A percentile compares a stretch with the other conserved stretches of the same genome.
Conservation (phyloP, 2,797 vertebrate species). For the Sebastes elongatus region DNA sequence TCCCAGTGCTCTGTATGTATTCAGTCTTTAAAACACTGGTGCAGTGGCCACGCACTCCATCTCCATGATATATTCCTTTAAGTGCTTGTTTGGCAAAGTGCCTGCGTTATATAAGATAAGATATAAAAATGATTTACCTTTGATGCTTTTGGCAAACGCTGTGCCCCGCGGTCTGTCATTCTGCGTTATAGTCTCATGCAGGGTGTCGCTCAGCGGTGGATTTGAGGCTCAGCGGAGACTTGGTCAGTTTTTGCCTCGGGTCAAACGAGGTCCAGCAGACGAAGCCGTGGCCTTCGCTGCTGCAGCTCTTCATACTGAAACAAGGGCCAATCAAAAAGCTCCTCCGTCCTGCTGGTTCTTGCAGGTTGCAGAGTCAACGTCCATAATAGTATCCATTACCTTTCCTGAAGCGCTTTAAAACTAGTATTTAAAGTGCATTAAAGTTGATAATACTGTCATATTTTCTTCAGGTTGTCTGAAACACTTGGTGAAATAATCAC, state of each 20-base stretch:
- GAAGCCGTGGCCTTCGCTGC: constrained; percentile 4
- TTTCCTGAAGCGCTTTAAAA: constrained; percentile 27
- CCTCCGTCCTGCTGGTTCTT: neutral
- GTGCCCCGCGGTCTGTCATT: constrained; percentile 14
- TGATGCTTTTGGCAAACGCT: constrained; percentile 3
- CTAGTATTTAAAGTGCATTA: constrained; percentile 51
- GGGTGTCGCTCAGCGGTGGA: constrained; percentile 4
- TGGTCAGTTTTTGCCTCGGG: constrained; percentile 23
- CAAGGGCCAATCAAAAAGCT: constrained; percentile 2
- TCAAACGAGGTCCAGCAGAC: constrained; percentile 34
- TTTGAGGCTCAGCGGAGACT: constrained; percentile 15
- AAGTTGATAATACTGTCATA: constrained; percentile 61
- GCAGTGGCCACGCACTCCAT: neutral
- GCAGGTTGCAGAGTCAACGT: constrained; percentile 1
- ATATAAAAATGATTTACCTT: constrained; percentile 57
- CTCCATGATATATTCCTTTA: constrained; percentile 27
- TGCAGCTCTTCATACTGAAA: constrained; percentile 23
- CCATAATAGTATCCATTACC: constrained; percentile 4
- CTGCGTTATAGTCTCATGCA: constrained; percentile 1
- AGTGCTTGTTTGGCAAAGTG: constrained; percentile 60
- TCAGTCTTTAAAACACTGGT: neutral
- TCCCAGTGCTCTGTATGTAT: neutral
- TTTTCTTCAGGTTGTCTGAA: neutral
- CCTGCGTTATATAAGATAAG: constrained; percentile 26
- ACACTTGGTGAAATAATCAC: constrained; percentile 56